Evolutionary conservation across 1,140 invertebrate genomes (phyloP), one percentile per base, ranked within the genome.

Genomic region (Manduca sexta): DNA sequence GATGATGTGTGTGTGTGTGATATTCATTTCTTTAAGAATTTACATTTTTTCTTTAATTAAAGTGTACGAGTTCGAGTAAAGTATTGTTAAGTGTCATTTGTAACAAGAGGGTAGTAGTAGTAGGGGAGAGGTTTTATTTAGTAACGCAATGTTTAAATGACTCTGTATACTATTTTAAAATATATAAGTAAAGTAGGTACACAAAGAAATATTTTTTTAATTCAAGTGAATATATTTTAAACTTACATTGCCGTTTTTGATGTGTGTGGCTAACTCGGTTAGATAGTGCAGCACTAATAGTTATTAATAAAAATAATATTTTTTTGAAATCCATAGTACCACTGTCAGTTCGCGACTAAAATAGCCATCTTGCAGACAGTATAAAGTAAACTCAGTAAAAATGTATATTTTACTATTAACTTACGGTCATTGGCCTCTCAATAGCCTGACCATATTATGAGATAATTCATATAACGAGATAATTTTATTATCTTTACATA

Each of bases 381-480:
- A 37, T 26, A 49, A 55, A 45, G 43, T 37, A 8, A 12, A 26
- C 38, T 53, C 40, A 3, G n/a, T 10, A n/a, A 42, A 11, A 38
- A 15, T 8, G 16, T 3, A 26, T 26, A 26, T 26, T 1, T 38
- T 16, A 38, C 10, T 8, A 38, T 16, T 8, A 14, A 16, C 8
- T 40, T 10, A 3, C 15, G 15, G 12, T 26, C 8, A 26, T 8
- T 26, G 21, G 1, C 18, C 31, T 30, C 8, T 40, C 18, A 38
- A 18, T 48, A 44, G 45, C 45, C 34, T 53, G 45, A 48, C 51
- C 51, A 39, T 18, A 11, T 39, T 48, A 13, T 26, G 42, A 45
- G 45, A 46, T 29, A 34, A 52, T 10, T 26, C 3, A 11, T 5
- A n/a, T 16, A 31, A 16, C 18, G 34, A 18, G 44, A 46, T 42